Evolutionary conservation across 2,888 invertebrate species (phyloP).

Genomic region (Drosophila melanocephala): DNA sequence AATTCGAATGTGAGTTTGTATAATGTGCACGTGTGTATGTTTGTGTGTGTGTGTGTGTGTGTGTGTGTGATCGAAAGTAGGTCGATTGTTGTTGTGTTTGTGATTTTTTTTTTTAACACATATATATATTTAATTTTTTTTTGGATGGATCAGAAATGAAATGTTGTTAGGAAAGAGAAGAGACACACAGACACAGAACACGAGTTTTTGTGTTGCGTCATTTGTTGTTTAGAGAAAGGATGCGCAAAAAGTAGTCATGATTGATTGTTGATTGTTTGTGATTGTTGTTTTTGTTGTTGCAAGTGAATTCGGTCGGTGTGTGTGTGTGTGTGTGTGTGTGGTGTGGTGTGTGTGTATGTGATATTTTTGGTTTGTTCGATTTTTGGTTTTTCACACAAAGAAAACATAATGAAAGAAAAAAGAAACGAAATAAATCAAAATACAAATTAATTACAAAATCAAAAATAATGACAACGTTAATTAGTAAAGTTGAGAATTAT

Average conservation of each 20-base stretch:
- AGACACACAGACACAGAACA: constrained; percentile 66
- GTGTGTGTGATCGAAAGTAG: constrained; percentile 38
- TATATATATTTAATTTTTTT: constrained; percentile 29
- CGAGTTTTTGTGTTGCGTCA: constrained; percentile 59
- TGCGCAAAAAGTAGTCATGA: constrained; percentile 12
- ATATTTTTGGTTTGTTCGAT: constrained; percentile 40
- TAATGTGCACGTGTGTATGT: constrained; percentile 26
- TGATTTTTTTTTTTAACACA: constrained; percentile 26
- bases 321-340: constrained; percentile 2
- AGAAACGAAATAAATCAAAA: constrained; percentile 69
- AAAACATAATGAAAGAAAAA: constrained; percentile 71
- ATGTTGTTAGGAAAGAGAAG: constrained; percentile 80
- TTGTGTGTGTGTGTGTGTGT: constrained; percentile 38
- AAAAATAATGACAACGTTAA: constrained; percentile 45
- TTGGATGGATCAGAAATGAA: constrained; percentile 74
- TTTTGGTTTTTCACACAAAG: constrained; percentile 63
- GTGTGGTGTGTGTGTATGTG: constrained; percentile 12
- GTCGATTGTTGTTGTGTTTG: constrained; percentile 46
- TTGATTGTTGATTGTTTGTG: constrained; percentile 11
- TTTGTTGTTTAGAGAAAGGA: constrained; percentile 34
- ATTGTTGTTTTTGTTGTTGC: constrained; percentile 29
- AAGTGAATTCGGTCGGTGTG: constrained; percentile 43
- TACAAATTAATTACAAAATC: constrained; percentile 74
- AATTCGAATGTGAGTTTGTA: constrained; percentile 32
- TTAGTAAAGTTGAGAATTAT: constrained; percentile 23